These are phyloP conservation scores for Triplophysa siluroides DNA, from an alignment of 2,113 vertebrate species.

Conservation along the genomic window DNA sequence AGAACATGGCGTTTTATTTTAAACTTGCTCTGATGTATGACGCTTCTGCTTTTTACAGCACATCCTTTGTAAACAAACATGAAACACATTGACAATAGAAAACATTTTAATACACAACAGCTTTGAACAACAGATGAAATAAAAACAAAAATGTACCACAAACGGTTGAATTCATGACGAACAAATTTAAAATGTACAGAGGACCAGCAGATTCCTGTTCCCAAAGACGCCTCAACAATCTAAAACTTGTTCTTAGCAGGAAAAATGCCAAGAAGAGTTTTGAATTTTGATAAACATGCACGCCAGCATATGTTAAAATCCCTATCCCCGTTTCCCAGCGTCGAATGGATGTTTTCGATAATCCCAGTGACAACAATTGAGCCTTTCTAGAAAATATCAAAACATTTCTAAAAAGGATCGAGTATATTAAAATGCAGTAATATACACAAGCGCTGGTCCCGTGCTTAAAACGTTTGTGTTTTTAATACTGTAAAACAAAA, in stretches of 20 bases:
- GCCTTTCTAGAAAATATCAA: constrained; percentile 45
- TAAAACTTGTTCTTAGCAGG: constrained; percentile 59
- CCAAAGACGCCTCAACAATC: constrained; percentile 45
- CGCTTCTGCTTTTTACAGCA: neutral
- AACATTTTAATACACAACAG: constrained; percentile 82
- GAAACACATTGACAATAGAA: constrained; percentile 71
- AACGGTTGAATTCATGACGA: constrained; percentile 56
- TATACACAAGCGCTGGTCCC: constrained; percentile 67
- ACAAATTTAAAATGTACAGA: constrained; percentile 62
- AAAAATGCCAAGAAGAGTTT: constrained; percentile 67
- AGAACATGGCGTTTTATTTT: too few relatives aligned
- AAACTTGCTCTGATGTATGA: neutral
- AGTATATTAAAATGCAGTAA: constrained; percentile 53
- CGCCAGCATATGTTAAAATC: constrained; percentile 69
- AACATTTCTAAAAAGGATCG: constrained; percentile 45
- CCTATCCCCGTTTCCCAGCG: constrained; percentile 55
- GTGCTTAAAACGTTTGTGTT: constrained; percentile 58
- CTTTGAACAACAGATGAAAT: constrained; percentile 73
- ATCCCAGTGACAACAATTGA: constrained; percentile 32
- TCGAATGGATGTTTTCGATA: constrained; percentile 36
- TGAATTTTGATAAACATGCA: constrained; percentile 73
- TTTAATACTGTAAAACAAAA: constrained; percentile 63
- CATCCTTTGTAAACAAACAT: constrained; percentile 20
- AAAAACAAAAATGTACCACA: constrained; percentile 73
- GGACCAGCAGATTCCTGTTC: constrained; percentile 55